These are phyloP conservation scores for Petrocephalus sullivani DNA, from an alignment of 2,797 vertebrate species.

Conservation along the genomic window DNA sequence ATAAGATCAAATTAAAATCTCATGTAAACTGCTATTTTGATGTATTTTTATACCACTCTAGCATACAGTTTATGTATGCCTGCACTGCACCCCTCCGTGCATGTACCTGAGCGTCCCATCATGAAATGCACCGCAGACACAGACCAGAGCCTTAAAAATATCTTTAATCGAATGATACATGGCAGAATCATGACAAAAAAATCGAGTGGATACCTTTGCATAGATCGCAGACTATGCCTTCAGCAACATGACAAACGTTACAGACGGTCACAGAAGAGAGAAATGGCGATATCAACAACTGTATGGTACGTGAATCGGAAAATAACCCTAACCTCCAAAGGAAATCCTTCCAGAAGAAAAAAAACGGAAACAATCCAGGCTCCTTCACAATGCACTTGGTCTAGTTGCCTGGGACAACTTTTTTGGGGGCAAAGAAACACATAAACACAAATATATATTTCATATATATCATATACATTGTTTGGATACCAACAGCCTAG, in stretches of 20 bases:
- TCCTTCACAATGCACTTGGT: conserved; percentile 59
- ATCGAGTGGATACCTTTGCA: conserved; percentile 69
- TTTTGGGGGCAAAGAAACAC: neutral
- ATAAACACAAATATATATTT: conserved; percentile 1
- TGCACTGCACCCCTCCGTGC: neutral
- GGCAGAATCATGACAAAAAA: conserved; percentile 76
- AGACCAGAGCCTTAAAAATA: conserved; percentile 73
- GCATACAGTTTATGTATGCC: neutral
- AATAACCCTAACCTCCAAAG: conserved; percentile 52
- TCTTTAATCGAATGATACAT: conserved; percentile 79
- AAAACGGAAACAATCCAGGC: conserved; percentile 55
- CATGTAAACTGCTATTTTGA: neutral
- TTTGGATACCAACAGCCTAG: conserved; percentile 18
- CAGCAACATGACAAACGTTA: conserved; percentile 56
- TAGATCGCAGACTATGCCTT: conserved; percentile 76
- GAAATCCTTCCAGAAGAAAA: conserved; percentile 45
- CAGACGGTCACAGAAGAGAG: conserved; percentile 51
- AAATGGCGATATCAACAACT: conserved; percentile 34
- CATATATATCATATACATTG: conserved; percentile 10
- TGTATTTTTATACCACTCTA: neutral
- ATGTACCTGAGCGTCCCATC: neutral
- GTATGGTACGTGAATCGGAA: conserved; percentile 45
- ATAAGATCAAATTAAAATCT: neutral
- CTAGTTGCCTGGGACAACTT: neutral
- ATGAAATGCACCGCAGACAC: conserved; percentile 23